These are phyloP conservation scores for Indri indri DNA, from an alignment of 2,113 vertebrate genomes.

Conservation along the genomic window DNA sequence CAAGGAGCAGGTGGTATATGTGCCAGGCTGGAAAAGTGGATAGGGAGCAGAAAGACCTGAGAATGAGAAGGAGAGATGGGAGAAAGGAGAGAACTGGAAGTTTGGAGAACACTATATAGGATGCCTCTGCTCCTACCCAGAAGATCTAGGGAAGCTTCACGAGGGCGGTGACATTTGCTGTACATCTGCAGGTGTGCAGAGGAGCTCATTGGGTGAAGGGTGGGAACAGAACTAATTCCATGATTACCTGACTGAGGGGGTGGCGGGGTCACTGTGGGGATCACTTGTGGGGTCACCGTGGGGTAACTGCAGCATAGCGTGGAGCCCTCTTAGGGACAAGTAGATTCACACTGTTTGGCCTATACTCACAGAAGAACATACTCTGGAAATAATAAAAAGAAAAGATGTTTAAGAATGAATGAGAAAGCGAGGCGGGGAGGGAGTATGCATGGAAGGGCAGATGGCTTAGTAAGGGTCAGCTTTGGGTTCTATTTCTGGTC, in stretches of 20 bases:
- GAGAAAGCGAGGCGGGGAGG: neutral
- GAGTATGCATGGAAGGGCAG: neutral
- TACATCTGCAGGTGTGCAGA: neutral
- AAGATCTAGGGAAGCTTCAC: neutral
- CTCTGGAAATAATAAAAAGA: neutral
- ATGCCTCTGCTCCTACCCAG: neutral
- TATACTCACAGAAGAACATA: neutral
- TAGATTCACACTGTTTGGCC: neutral
- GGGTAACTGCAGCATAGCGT: no score
- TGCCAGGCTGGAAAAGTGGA: neutral
- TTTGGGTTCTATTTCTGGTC: neutral
- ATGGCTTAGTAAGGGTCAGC: neutral
- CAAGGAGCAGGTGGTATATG: neutral
- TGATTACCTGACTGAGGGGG: neutral
- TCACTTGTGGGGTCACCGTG: neutral
- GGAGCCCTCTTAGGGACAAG: neutral
- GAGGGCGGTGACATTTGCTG: neutral
- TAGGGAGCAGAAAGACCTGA: neutral
- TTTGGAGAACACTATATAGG: neutral
- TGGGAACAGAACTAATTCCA: neutral
- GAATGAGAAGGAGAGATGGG: neutral
- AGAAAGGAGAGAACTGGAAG: neutral
- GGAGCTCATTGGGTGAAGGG: neutral
- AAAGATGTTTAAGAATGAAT: neutral
- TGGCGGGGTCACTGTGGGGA: neutral